phyloP scores from a whole-genome alignment of 2,113 vertebrate species.

The Pedetes capensis region DNA sequence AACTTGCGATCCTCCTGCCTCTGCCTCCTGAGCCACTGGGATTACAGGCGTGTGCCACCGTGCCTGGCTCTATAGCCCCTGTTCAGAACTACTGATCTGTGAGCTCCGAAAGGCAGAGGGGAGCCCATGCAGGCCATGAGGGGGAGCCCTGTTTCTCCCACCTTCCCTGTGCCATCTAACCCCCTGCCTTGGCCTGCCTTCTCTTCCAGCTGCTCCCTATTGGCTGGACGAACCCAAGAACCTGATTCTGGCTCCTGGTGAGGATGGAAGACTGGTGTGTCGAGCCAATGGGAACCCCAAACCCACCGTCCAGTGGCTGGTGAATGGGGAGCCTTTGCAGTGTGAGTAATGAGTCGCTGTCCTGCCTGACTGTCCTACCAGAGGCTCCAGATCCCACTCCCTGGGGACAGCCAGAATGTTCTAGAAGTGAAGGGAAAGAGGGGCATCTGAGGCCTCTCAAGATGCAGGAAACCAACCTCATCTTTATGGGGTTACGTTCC shows the following conservation, averaged over 20 bases:
- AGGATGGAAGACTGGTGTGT: slow-evolving; percentile 93
- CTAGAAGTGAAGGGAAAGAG: background rate
- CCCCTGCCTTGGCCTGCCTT: background rate
- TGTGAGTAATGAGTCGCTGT: slow-evolving; percentile 79
- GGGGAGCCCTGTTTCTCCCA: background rate
- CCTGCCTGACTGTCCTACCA: background rate
- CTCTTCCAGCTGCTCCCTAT: slow-evolving; percentile 92
- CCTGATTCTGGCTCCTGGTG: slow-evolving; percentile 92
- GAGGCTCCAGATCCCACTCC: fast-evolving
- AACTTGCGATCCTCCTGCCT: too few relatives aligned
- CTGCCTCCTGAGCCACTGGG: too few relatives aligned
- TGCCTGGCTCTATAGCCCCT: too few relatives aligned
- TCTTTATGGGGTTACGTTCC: background rate
- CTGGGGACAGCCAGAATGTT: background rate
- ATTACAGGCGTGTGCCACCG: too few relatives aligned
- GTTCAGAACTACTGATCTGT: background rate
- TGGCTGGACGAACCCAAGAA: slow-evolving; percentile 96
- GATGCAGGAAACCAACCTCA: background rate
- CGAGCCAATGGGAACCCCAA: slow-evolving; percentile 97
- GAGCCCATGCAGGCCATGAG: background rate
- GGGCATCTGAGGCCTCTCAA: background rate
- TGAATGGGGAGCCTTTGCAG: slow-evolving; percentile 91
- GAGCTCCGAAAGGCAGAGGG: background rate
- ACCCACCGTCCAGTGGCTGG: slow-evolving; percentile 93
- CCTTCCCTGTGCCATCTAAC: background rate